Evolutionary conservation across 2,113 vertebrate genomes (phyloP).

Genomic region (Dromaius novaehollandiae): DNA sequence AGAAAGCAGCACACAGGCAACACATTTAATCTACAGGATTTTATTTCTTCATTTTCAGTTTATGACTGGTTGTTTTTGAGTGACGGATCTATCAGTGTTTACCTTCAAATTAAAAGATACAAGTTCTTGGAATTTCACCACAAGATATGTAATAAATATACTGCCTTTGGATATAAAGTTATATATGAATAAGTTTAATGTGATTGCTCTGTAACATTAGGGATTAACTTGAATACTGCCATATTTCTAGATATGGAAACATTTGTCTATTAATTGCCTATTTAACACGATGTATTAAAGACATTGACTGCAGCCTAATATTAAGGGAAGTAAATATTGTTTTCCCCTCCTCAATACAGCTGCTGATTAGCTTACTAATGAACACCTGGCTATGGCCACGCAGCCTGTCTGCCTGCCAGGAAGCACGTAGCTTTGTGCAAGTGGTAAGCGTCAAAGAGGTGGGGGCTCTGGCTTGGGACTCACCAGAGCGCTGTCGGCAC

Average conservation of each 20-base stretch:
- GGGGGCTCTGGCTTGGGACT: not conserved
- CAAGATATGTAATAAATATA: constrained; percentile 21
- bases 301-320: constrained; percentile 36
- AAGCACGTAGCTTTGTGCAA: not conserved
- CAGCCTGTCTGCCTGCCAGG: not conserved
- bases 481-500: not conserved
- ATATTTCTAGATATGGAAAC: constrained; percentile 50
- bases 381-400: not conserved
- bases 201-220: constrained; percentile 23
- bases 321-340: constrained; percentile 50
- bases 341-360: not conserved
- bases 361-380: not conserved
- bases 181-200: constrained; percentile 40
- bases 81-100: constrained; percentile 45
- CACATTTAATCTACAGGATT: not conserved
- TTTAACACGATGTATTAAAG: constrained; percentile 52
- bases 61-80: not conserved
- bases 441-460: not conserved
- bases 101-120: constrained; percentile 59
- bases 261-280: constrained; percentile 61
- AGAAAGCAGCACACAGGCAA: not conserved
- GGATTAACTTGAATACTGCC: constrained; percentile 43
- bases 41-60: constrained; percentile 9
- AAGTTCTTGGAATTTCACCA: constrained; percentile 45
- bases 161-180: constrained; percentile 46